phyloP scores from a whole-genome alignment of 2,113 vertebrate genomes.

The Lepidothrix coronata region DNA sequence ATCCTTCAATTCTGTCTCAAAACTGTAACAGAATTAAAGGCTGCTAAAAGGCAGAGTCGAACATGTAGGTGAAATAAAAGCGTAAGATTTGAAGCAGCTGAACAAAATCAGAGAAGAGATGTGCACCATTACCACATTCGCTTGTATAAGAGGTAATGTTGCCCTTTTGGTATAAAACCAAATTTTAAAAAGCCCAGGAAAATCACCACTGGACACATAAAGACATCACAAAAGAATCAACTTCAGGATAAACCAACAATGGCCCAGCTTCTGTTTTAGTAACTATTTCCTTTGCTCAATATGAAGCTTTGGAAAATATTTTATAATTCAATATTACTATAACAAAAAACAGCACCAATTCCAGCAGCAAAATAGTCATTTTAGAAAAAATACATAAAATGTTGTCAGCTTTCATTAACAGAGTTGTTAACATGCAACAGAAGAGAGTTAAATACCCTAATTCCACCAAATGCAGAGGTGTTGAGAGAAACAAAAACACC shows the following conservation, averaged over 20 bases:
- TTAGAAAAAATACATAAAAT: conserved; percentile 32
- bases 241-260: not conserved
- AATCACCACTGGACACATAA: not conserved
- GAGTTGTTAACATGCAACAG: conserved; percentile 25
- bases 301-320: conserved; percentile 22
- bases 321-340: not conserved
- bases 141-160: not conserved
- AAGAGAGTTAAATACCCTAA: not conserved
- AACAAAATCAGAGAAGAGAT: not conserved
- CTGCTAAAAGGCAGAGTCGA: conserved; percentile 5
- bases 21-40: conserved; percentile 29
- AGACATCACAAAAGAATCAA: not conserved
- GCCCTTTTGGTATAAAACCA: not conserved
- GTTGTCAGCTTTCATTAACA: conserved; percentile 12
- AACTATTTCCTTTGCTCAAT: not conserved
- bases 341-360: not conserved
- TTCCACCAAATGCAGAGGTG: not conserved
- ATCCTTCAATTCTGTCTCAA: conserved; percentile 20
- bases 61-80: conserved; percentile 13
- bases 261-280: not conserved
- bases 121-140: not conserved
- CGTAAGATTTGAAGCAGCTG: not conserved
- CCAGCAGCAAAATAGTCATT: conserved; percentile 8
- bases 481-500: conserved; percentile 3
- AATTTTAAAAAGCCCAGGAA: not conserved